Evolutionary conservation across 1,140 invertebrate genomes (phyloP), one percentile per base, ranked within the genome.

Genomic region (Heliothis virescens): DNA sequence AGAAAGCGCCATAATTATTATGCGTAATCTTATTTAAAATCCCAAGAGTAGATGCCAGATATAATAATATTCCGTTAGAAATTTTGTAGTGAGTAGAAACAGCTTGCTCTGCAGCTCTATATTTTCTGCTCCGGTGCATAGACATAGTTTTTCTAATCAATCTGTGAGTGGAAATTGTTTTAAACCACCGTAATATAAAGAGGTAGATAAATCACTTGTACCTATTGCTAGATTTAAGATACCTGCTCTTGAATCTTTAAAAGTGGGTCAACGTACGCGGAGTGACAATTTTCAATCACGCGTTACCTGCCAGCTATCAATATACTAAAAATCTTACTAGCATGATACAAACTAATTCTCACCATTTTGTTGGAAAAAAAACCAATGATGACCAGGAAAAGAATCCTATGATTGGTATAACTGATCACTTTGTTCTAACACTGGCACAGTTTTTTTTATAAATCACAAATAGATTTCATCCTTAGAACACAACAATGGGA

Each of bases 301-400:
- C 26, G 34, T 55, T 65, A 52, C 47, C 21, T 47, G 41, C 41
- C 26, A 13, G 59, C 60, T 50, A 34, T 65, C 29, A 16, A 47
- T 55, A 72, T 21, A n/a, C n/a, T n/a, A 74, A 60, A 59, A 57
- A 48, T 29, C 13, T 48, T 74, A n/a, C 48, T 16, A 15, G 26
- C 52, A 3, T 63, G 15, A 59, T 53, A 62, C 55, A 74, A 55
- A 52, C 13, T 12, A 59, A 73, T 83, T 34, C 90, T 90, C 84
- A 92, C 91, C 91, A 92, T 92, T 73, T 87, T 88, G 82, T 15
- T 34, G 34, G 74, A n/a, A 73, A 78, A 75, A 82, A 85, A 83
- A 89, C 84, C 86, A 9, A 41, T 78, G 78, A 73, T 21, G 59
- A 77, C 79, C 53, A 34, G 60, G 53, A 15, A 62, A 76, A 75